Evolutionary conservation across 1,140 invertebrate genomes (phyloP), one percentile per base, ranked within the genome.

Genomic region (Harpegnathos saltator): DNA sequence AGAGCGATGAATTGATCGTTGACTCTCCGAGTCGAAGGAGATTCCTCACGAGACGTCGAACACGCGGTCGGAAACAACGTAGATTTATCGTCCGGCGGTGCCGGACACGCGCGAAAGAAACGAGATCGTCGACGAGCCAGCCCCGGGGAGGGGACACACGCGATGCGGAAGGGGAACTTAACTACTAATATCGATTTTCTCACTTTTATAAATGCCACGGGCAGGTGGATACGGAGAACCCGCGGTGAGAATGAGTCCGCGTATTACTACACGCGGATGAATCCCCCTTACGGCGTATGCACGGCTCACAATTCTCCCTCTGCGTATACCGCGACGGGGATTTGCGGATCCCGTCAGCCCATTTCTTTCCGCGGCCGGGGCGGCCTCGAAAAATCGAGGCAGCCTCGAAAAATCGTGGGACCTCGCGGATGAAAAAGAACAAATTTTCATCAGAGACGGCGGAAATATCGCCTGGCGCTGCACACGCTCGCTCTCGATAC

Each of bases 131-230:
- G 52, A 81, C 33, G 77, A 58, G 29, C 33, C 52, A 19, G n/a
- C 1, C 38, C 5, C 69, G 62, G 82, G 52, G 38, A 54, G 82
- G 52, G 38, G 54, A 44, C 52, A 52, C 52, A 69, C 29, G 29
- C 63, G 63, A 78, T 11, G 63, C 44, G 48, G 19, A 48, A 78
- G 69, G 44, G 71, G 17, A 22, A 48, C 59, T 26, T 65, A 84
- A 89, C 81, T 58, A 90, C 77, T 62, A 72, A 86, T 86, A 90
- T 88, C 84, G 86, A 90, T 88, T 89, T 83, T 89, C 85, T 87
- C 59, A 75, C 86, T 89, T 88, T 86, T 71, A 61, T 75, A 87
- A 44, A 87, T 59, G 58, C 15, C 29, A 50, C 62, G 78, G 58
- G 83, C 24, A 74, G 63, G 61, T 78, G 54, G 62, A 83, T 72